phyloP scores from a whole-genome alignment of 2,113 vertebrate species.

The Ameiurus melas region DNA sequence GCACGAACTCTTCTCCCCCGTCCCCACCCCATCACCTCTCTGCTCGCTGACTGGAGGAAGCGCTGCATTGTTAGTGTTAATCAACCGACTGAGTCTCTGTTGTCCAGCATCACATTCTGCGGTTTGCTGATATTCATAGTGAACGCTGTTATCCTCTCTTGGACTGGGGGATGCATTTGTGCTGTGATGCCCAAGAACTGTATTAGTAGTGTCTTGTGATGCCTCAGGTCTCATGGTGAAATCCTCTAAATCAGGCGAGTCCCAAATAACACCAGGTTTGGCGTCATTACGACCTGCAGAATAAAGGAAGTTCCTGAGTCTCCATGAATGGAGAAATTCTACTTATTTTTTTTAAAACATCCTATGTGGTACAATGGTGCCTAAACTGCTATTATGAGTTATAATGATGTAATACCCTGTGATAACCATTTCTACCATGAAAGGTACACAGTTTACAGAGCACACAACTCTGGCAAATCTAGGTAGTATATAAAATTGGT shows the following conservation, averaged over 20 bases:
- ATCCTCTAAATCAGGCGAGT: slow-evolving; percentile 28
- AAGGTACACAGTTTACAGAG: neutral
- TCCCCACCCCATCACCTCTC: neutral
- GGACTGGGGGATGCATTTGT: slow-evolving; percentile 1
- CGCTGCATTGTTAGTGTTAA: neutral
- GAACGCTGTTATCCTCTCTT: neutral
- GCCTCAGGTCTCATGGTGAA: slow-evolving; percentile 9
- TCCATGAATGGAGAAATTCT: neutral
- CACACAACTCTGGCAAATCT: neutral
- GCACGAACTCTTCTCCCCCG: slow-evolving; percentile 46
- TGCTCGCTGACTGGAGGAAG: slow-evolving; percentile 6
- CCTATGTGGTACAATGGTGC: neutral
- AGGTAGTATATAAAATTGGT: neutral
- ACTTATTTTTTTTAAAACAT: neutral
- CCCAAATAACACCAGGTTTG: slow-evolving; percentile 41
- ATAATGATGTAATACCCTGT: neutral
- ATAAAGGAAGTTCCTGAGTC: neutral
- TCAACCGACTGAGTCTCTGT: neutral
- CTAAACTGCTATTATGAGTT: neutral
- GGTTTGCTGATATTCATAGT: slow-evolving; percentile 14
- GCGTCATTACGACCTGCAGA: slow-evolving; percentile 30
- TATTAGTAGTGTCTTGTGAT: slow-evolving; percentile 18
- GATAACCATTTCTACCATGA: neutral
- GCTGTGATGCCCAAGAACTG: slow-evolving; percentile 13
- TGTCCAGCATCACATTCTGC: slow-evolving; percentile 3